Evolutionary conservation across 2,888 invertebrate species (phyloP).

Genomic region (Encarsia formosa): DNA sequence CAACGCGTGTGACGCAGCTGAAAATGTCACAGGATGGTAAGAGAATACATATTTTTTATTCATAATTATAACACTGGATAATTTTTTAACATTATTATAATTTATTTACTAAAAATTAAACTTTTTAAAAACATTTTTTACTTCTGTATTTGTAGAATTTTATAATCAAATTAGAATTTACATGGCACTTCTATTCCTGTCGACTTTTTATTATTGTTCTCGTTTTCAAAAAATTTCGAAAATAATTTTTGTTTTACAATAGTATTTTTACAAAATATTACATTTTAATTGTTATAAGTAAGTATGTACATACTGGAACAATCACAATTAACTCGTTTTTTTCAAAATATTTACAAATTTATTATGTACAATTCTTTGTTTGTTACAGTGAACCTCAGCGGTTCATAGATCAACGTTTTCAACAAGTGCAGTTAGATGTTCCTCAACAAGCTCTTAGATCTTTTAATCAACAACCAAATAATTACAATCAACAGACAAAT

Average conservation of each 20-base stretch:
- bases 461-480: neutral
- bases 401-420: neutral
- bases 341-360: neutral
- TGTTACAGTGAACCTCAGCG: constrained; percentile 20
- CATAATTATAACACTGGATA: neutral
- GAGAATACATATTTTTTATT: too few species aligned
- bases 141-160: neutral
- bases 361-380: neutral
- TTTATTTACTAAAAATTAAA: neutral
- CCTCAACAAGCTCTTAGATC: constrained; percentile 8
- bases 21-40: constrained; percentile 72
- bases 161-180: neutral
- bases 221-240: too few species aligned
- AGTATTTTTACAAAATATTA: too few species aligned
- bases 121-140: neutral
- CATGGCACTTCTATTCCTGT: neutral
- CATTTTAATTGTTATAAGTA: too few species aligned
- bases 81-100: neutral
- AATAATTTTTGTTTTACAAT: too few species aligned
- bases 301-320: too few species aligned
- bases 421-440: constrained; percentile 4
- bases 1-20: constrained; percentile 70
- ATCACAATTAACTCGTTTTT: too few species aligned
- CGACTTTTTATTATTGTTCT: too few species aligned
- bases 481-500: constrained; percentile 1